Conservation (phyloP, 92 coral and sea anemone genomes). For the Zoanthus sociatus region DNA sequence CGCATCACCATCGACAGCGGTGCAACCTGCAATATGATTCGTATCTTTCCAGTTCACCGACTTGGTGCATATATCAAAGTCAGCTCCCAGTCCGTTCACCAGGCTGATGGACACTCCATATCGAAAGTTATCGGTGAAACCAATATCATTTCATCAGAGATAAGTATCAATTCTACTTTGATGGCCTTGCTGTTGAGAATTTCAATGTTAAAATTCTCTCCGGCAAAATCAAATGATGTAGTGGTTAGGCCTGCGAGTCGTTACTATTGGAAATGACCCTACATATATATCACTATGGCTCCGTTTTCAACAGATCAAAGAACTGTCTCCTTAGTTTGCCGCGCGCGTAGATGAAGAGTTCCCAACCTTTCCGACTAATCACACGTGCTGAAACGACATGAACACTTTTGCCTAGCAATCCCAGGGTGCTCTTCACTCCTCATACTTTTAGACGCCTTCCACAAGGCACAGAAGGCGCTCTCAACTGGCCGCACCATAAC, state of each 20-base stretch:
- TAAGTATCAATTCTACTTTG: conserved; percentile 13
- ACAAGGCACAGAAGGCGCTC: neutral
- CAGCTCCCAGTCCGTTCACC: conserved; percentile 37
- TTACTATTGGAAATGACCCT: conserved; percentile 3
- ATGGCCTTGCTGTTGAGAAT: conserved; percentile 45
- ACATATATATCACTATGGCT: neutral
- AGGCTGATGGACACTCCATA: conserved; percentile 35
- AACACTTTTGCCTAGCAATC: neutral
- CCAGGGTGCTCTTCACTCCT: neutral
- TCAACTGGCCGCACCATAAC: too few relatives aligned
- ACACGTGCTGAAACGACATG: too few relatives aligned
- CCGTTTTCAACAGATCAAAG: too few relatives aligned
- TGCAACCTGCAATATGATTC: conserved; percentile 46
- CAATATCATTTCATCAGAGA: conserved; percentile 1
- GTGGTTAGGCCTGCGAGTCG: conserved; percentile 49
- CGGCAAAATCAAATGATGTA: conserved; percentile 51
- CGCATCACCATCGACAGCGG: conserved; percentile 40
- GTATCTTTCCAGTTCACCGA: conserved; percentile 8
- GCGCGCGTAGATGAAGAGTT: too few relatives aligned
- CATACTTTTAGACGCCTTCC: neutral
- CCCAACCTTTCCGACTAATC: too few relatives aligned
- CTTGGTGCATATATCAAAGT: conserved; percentile 16
- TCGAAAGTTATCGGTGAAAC: conserved; percentile 25
- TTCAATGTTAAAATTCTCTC: conserved; percentile 41
- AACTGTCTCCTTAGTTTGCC: too few relatives aligned